Base-by-base conservation (phyloP, 2,888 invertebrate genomes). In the Thalpophila matura region DNA sequence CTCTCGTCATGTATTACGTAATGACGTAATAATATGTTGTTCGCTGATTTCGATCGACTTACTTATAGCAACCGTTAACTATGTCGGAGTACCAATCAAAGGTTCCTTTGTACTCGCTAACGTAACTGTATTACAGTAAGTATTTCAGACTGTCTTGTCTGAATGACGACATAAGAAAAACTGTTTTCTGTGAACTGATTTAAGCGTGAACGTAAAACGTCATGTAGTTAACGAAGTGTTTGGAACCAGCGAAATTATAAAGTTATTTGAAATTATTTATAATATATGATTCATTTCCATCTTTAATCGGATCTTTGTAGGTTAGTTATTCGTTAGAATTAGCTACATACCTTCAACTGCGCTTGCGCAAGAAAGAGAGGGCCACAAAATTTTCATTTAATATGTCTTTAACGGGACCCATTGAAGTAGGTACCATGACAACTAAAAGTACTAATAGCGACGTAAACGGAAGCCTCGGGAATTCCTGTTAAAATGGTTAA, bases 401-500 rank as follows among this genome's bases (percentile, higher is more conserved):
- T 62, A 76, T 73, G 66, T 67, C 73, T 73, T 74, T 84, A 84
- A 84, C 81, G 80, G 81, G 72, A 77, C 68, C 75, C 65, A 69
- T 79, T 59, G 49, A 80, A 78, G 81, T n/a, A n/a, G n/a, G n/a
- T 67, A 72, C 65, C 79, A 76, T 78, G 76, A 77, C 82, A 81
- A 77, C 83, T 85, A 82, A 85, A 85, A 82, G 84, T 84, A 90
- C 86, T 86, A 87, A 89, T 83, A 85, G 80, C 86, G 83, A 84
- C 84, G 84, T 88, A 86, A 88, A 88, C 88, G 86, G 88, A 88
- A 87, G 86, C 82, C 84, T 82, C 84, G 81, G 86, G 86, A 88
- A 90, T 93, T 90, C 89, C 86, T 90, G 90, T 90, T 91, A 88
- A 91, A 90, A 90, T 92, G 88, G 89, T 91, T 93, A 91, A 91